Base-by-base conservation (phyloP, 2,797 vertebrate genomes). In the Meda fulgida region DNA sequence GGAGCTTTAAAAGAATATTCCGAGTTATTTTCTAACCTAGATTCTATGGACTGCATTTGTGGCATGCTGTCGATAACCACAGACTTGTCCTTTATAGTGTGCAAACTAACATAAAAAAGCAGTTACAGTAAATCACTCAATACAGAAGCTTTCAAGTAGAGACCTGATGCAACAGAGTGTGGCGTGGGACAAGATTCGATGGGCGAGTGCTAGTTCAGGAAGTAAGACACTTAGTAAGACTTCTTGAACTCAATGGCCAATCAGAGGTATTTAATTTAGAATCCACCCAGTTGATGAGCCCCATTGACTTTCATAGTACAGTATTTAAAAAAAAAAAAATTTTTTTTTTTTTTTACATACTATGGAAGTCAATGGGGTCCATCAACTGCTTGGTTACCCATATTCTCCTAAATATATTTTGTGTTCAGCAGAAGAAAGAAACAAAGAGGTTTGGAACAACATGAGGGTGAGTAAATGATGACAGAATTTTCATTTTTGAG, bases 51-150 rank as follows among this genome's bases (percentile, higher is more conserved):
- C 55, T 48, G 5, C 23, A 83, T 75, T 36, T 72, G 80, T 48
- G 55, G 38, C 26, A 63, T n/a, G 7, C 10, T 21, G 53, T 73
- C n/a, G 7, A 82, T 82, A 72, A 82, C 66, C 67, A 71, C 66
- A 53, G 65, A 5, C n/a, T 36, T 48, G 34, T 51, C 29, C 31
- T 34, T 69, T 16, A 69, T 48, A 16, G 21, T 34, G 11, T n/a
- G 31, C 21, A 80, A 67, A 69, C 13, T 34, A 80, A 36, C 16
- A 48, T 4, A 34, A 66, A 11, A 31, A 48, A 31, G 65, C 9
- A 40, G 53, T 60, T 78, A 78, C 53, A 60, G 53, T 40, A 78
- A 78, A 77, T 40, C 14, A 60, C n/a, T 40, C 5, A 40, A 26
- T 38, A 77, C 26, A n/a, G 34, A 78, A 26, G 34, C 34, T 78